These are phyloP conservation scores for Hemicordylus capensis DNA, from an alignment of 2,113 vertebrate species.

Conservation along the genomic window DNA sequence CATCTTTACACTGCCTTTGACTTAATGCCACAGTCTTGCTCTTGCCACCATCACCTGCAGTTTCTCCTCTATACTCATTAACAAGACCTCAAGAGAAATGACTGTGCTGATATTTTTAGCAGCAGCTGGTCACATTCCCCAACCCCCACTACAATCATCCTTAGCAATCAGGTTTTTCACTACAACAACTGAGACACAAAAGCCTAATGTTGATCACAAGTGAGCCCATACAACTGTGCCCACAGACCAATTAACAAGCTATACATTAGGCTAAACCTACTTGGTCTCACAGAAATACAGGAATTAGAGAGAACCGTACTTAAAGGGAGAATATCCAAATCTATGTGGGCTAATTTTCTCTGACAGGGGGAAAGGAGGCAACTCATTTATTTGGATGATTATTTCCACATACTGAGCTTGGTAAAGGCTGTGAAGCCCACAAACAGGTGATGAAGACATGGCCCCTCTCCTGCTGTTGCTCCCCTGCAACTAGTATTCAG, in stretches of 20 bases:
- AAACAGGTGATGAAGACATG: too few species aligned
- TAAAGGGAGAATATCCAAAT: not conserved
- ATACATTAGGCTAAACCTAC: too few species aligned
- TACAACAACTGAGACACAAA: not conserved
- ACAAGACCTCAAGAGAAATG: conserved; percentile 9
- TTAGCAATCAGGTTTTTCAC: not conserved
- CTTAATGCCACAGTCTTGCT: not conserved
- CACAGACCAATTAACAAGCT: not conserved
- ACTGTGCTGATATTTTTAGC: conserved; percentile 15
- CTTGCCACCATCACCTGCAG: not conserved
- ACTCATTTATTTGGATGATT: too few species aligned
- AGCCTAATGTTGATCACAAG: not conserved
- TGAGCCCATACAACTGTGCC: not conserved
- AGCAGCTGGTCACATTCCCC: not conserved
- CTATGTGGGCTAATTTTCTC: not conserved
- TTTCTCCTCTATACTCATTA: not conserved
- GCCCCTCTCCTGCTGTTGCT: not conserved
- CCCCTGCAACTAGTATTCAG: not conserved
- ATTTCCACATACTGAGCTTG: too few species aligned
- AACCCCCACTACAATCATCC: not conserved
- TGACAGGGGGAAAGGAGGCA: not conserved
- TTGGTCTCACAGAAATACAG: not conserved
- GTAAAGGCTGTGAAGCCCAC: not conserved
- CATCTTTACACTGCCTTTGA: not conserved
- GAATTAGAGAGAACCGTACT: not conserved